Conservation (phyloP, 1,140 invertebrate species). For the Drosophila watanabei region DNA sequence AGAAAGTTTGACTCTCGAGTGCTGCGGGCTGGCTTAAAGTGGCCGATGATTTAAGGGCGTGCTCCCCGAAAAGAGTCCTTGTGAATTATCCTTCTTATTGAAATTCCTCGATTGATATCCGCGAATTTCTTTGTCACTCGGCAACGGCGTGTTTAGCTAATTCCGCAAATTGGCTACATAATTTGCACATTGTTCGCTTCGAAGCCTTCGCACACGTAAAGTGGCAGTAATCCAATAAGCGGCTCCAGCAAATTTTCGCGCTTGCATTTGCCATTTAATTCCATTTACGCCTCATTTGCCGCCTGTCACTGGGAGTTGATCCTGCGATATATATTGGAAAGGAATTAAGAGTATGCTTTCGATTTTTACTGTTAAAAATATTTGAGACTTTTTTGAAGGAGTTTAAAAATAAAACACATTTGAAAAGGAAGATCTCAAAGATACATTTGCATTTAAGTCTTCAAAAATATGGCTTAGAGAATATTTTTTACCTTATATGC, state of each 20-base stretch:
- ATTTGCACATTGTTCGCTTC: slow-evolving; percentile 69
- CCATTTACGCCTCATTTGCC: slow-evolving; percentile 80
- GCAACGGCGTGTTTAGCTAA: slow-evolving; percentile 48
- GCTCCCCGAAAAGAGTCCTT: slow-evolving; percentile 11
- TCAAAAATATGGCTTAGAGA: too few relatives aligned
- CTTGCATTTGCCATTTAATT: slow-evolving; percentile 82
- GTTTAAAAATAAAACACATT: background rate
- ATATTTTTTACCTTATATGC: too few relatives aligned
- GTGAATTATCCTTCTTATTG: slow-evolving; percentile 31
- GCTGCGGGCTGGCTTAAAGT: slow-evolving; percentile 69
- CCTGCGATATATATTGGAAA: slow-evolving; percentile 3
- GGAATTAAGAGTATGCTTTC: background rate
- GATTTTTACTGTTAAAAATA: background rate
- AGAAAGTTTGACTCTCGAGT: slow-evolving; percentile 68
- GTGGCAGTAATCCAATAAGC: slow-evolving; percentile 77
- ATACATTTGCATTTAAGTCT: too few relatives aligned
- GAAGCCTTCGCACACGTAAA: slow-evolving; percentile 30
- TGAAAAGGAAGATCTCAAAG: background rate
- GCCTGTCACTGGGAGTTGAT: slow-evolving; percentile 43
- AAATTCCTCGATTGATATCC: slow-evolving; percentile 49
- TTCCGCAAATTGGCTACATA: slow-evolving; percentile 75
- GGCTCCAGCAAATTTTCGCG: slow-evolving; percentile 71
- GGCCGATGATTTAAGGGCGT: slow-evolving; percentile 36
- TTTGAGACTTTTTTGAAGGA: background rate
- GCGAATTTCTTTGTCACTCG: slow-evolving; percentile 46